Base-by-base conservation (phyloP, 1,140 invertebrate species). In the Ptiloglossa arizonensis region DNA sequence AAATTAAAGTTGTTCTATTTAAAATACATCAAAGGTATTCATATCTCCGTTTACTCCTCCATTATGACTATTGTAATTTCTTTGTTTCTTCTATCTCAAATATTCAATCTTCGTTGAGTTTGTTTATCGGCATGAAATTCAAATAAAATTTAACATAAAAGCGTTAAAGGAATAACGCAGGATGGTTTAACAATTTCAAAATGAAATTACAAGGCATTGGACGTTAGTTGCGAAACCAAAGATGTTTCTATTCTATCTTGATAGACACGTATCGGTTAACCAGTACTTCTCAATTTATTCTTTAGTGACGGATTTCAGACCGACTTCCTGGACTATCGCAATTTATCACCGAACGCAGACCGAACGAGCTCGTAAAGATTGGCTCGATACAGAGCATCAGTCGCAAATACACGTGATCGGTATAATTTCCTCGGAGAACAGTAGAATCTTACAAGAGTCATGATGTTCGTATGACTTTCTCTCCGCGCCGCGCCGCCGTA, bases 401-500 rank as follows among this genome's bases (percentile, higher is more conserved):
- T 60, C 60, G 52, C 54, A 24, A 35, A 22, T 41, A 72, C 41
- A 19, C 27, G 35, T 17, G 69, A 59, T 82, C 75, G 83, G 66
- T 69, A 76, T 72, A 86, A 81, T 88, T 89, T 87, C 60, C 85
- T 56, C 44, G 63, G 35, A 72, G 56, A 83, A 83, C 57, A 81
- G 75, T 71, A 60, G 83, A 87, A 88, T 85, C 75, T 56, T 83
- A 83, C 77, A 74, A 75, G 63, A 80, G 78, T 79, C 82, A 85
- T 69, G 88, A 88, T 88, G 88, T 83, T 85, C 83, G 85, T 86
- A 86, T 86, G 75, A 90, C 89, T 90, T 90, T 90, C 89, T 88
- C 85, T 86, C 70, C 67, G 81, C 69, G 80, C 87, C 85, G 82
- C 85, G 64, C 86, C 69, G 80, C 87, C 85, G 82, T 86, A 63